Conservation (phyloP, 1,140 invertebrate species). For the Heliconius nattereri region DNA sequence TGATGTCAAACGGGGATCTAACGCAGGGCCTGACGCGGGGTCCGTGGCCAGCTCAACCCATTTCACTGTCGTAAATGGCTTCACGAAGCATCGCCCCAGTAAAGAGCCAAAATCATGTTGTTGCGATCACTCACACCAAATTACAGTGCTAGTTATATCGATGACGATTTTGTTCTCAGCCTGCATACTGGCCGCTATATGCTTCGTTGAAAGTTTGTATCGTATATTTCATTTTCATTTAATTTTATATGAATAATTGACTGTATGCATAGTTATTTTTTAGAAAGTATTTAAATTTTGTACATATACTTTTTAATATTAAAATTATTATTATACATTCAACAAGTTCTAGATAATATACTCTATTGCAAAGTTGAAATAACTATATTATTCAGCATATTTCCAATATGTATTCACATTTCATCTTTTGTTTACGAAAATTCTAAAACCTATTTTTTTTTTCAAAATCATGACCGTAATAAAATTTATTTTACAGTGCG, state of each 20-base stretch:
- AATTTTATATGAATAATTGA: conserved; percentile 1
- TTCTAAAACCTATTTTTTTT: too few relatives aligned
- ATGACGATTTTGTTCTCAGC: conserved; percentile 90
- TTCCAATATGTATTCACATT: too few relatives aligned
- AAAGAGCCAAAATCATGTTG: conserved; percentile 83
- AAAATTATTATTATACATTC: too few relatives aligned
- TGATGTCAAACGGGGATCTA: conserved; percentile 72
- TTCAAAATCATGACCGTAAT: neutral
- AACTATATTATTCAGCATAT: too few relatives aligned
- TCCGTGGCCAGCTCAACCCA: conserved; percentile 92
- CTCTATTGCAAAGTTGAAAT: too few relatives aligned
- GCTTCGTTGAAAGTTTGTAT: conserved; percentile 85
- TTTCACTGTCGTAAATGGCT: conserved; percentile 91
- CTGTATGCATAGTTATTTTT: too few relatives aligned
- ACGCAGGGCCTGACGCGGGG: conserved; percentile 82
- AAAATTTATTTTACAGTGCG: conserved; percentile 64
- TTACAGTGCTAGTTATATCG: conserved; percentile 89
- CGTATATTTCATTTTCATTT: neutral
- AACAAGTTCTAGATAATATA: too few relatives aligned
- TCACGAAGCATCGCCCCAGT: conserved; percentile 82
- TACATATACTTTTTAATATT: too few relatives aligned
- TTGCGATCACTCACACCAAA: conserved; percentile 87
- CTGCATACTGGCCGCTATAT: conserved; percentile 88
- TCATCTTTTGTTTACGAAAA: too few relatives aligned
- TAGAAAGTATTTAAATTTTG: too few relatives aligned